These are phyloP conservation scores for Drosophila putrida DNA, from an alignment of 2,888 invertebrate species.

Conservation along the genomic window DNA sequence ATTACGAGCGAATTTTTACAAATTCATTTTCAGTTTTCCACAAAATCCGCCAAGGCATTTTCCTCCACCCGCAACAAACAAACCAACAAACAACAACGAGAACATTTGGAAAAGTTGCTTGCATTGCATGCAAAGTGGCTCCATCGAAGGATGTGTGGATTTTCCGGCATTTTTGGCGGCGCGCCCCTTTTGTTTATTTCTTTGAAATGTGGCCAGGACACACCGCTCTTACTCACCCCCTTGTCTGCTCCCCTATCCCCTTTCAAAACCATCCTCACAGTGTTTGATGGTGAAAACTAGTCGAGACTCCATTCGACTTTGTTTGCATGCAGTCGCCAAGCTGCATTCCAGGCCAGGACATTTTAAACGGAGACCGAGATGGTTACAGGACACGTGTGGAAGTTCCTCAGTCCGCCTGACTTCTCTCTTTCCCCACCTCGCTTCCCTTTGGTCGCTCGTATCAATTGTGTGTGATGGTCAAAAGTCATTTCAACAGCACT, in stretches of 20 bases:
- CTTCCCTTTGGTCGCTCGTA: constrained; percentile 69
- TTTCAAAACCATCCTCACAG: neutral
- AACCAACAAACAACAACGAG: constrained; percentile 11
- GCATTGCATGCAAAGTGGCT: constrained; percentile 79
- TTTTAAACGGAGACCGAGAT: constrained; percentile 12
- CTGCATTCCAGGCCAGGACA: constrained; percentile 64
- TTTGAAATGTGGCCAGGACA: constrained; percentile 67
- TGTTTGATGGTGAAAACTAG: constrained; percentile 60
- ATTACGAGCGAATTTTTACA: constrained; percentile 78
- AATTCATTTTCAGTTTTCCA: constrained; percentile 72
- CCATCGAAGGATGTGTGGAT: constrained; percentile 75
- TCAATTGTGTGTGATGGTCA: constrained; percentile 86
- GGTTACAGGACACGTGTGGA: constrained; percentile 50
- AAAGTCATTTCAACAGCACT: constrained; percentile 86
- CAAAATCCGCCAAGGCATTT: constrained; percentile 38
- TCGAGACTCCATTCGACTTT: constrained; percentile 58
- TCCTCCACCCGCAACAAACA: constrained; percentile 19
- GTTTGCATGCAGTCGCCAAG: constrained; percentile 53
- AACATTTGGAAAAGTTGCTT: constrained; percentile 50
- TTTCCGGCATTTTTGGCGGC: constrained; percentile 77
- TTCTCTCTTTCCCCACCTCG: neutral
- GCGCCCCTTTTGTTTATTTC: constrained; percentile 73
- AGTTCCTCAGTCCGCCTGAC: constrained; percentile 6
- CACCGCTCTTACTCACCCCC: neutral
- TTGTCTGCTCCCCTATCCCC: neutral